phyloP scores from a whole-genome alignment of 2,888 invertebrate species.

The Clanis bilineata region DNA sequence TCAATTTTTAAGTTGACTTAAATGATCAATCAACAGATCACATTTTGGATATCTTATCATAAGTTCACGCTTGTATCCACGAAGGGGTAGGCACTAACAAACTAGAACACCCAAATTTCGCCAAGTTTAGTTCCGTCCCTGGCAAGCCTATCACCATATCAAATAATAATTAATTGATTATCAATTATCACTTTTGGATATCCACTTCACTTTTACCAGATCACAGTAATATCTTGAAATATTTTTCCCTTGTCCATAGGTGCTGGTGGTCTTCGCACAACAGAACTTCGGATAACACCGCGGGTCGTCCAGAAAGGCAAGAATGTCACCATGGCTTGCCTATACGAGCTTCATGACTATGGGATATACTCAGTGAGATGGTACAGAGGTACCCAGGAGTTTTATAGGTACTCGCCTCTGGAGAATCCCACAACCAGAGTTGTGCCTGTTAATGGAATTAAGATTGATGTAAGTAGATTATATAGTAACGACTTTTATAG shows the following conservation, averaged over 20 bases:
- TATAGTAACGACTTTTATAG: neutral
- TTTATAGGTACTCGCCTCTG: constrained; percentile 91
- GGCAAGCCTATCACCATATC: too few relatives aligned
- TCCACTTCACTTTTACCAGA: too few relatives aligned
- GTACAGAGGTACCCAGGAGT: constrained; percentile 91
- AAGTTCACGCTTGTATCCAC: too few relatives aligned
- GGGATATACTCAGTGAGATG: constrained; percentile 93
- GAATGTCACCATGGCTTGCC: constrained; percentile 87
- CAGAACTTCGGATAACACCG: constrained; percentile 87
- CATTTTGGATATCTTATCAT: too few relatives aligned
- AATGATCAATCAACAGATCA: too few relatives aligned
- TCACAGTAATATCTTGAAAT: too few relatives aligned
- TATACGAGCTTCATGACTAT: constrained; percentile 88
- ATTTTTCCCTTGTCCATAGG: constrained; percentile 58
- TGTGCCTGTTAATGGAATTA: constrained; percentile 87
- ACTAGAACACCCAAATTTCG: too few relatives aligned
- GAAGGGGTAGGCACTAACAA: too few relatives aligned
- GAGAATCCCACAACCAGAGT: constrained; percentile 88
- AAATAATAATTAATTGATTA: too few relatives aligned
- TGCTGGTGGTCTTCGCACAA: constrained; percentile 86
- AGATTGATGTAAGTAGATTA: constrained; percentile 88
- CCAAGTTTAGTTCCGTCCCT: too few relatives aligned
- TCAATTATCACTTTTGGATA: too few relatives aligned
- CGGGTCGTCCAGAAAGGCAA: constrained; percentile 86
- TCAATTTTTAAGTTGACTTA: too few relatives aligned